Conservation (phyloP, 2,888 invertebrate species). For the Exocentrus adspersus region DNA sequence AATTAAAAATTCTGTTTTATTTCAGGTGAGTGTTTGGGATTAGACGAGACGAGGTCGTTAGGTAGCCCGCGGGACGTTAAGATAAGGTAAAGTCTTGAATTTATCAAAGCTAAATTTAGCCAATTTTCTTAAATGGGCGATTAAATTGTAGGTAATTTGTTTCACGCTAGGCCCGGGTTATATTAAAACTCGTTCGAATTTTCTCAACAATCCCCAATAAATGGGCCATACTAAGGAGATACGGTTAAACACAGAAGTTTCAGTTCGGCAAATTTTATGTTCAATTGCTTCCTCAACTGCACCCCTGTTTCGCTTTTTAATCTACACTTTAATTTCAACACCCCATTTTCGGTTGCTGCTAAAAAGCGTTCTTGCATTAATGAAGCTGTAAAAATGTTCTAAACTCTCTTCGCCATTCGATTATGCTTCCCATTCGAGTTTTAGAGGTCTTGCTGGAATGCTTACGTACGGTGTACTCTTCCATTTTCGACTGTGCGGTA, state of each 20-base stretch:
- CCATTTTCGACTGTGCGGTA: not conserved
- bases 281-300: constrained; percentile 56
- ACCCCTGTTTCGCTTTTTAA: constrained; percentile 59
- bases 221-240: constrained; percentile 29
- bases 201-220: constrained; percentile 54
- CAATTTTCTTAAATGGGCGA: constrained; percentile 64
- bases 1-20: constrained; percentile 54
- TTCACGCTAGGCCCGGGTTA: constrained; percentile 57
- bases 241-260: constrained; percentile 44
- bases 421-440: constrained; percentile 40
- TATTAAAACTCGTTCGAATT: constrained; percentile 60
- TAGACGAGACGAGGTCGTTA: constrained; percentile 42
- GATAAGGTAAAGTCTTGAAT: constrained; percentile 64
- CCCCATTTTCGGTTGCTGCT: constrained; percentile 62
- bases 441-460: constrained; percentile 28
- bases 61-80: constrained; percentile 54
- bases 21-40: constrained; percentile 56
- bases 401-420: constrained; percentile 28
- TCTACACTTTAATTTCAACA: constrained; percentile 63
- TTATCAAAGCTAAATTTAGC: constrained; percentile 63
- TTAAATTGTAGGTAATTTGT: constrained; percentile 64
- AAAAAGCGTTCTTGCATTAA: constrained; percentile 59
- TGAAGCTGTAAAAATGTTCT: constrained; percentile 62
- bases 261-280: constrained; percentile 56
- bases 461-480: constrained; percentile 23